Conservation (phyloP, 1,140 invertebrate genomes). For the Sogatella furcifera region DNA sequence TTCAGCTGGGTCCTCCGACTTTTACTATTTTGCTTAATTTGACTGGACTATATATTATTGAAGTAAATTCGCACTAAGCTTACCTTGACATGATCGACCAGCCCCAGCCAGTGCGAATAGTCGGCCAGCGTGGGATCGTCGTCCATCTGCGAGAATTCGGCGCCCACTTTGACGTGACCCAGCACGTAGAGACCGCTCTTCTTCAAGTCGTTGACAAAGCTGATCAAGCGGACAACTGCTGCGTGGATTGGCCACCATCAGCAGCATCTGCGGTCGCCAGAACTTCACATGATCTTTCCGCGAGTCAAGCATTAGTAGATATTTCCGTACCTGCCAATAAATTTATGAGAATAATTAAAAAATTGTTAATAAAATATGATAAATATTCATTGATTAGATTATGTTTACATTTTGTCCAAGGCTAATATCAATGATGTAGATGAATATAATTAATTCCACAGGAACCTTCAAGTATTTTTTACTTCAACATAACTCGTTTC, state of each 20-base stretch:
- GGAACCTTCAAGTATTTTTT: too few species aligned
- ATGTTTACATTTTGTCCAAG: too few species aligned
- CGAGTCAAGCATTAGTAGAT: constrained; percentile 87
- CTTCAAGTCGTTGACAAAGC: constrained; percentile 97
- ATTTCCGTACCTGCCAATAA: constrained; percentile 75
- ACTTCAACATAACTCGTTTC: too few species aligned
- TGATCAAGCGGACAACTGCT: constrained; percentile 80
- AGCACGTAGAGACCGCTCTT: constrained; percentile 94
- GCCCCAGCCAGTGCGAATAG: constrained; percentile 74
- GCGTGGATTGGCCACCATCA: constrained; percentile 87
- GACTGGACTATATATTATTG: too few species aligned
- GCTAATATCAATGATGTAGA: too few species aligned
- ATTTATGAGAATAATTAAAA: too few species aligned
- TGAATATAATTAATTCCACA: too few species aligned
- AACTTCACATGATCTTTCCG: constrained; percentile 98
- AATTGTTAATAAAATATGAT: too few species aligned
- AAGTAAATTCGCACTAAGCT: too few species aligned
- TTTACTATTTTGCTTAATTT: neutral
- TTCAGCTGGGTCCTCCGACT: too few species aligned
- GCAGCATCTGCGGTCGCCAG: constrained; percentile 94
- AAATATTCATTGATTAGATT: too few species aligned
- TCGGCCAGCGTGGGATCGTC: constrained; percentile 63
- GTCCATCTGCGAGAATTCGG: constrained; percentile 38
- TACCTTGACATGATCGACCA: constrained; percentile 75
- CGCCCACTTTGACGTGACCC: constrained; percentile 75